Evolutionary conservation across 1,140 invertebrate species (phyloP), one percentile per base, ranked within the genome.

Genomic region (Eumeta japonica): DNA sequence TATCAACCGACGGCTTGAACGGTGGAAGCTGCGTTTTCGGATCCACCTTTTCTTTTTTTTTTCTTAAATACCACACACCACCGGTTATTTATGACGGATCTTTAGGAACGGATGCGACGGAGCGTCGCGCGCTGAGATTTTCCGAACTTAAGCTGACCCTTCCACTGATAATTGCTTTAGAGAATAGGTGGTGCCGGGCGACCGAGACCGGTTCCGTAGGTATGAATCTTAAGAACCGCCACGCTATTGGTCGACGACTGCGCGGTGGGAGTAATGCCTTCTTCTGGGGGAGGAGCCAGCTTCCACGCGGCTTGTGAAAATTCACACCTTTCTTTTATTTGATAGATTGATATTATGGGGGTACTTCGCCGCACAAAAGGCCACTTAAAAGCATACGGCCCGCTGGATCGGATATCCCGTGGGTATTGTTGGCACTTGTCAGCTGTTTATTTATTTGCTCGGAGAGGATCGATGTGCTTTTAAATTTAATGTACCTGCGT

Each of bases 271-370:
- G 55, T 52, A 51, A 45, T 66, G 64, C 70, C 70, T 71, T 74
- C 59, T 74, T 74, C 59, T 53, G 65, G 56, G 55, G 70, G 70
- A 52, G 70, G 61, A 52, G 70, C 66, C 35, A 50, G 28, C 33
- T 45, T 52, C 55, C 61, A 7, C 20, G 20, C 5, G n/a, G 62
- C 55, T 58, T 70, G 70, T 57, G 66, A 74, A 71, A 65, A 64
- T 71, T 74, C 70, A 70, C 70, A 74, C 70, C 70, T 74, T 73
- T 70, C 68, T 73, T 74, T 67, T 73, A 73, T 71, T 71, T 70
- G 64, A 59, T 71, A 70, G n/a, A 66, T 58, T 61, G 59, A 61
- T 66, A 68, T 64, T 67, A 61, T 71, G 59, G 65, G 60, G 53
- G 58, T 62, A 62, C 63, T 67, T 68, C 62, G 62, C 50, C 51